These are phyloP conservation scores for Sarcophaga carnaria DNA, from an alignment of 2,888 invertebrate species.

Conservation along the genomic window DNA sequence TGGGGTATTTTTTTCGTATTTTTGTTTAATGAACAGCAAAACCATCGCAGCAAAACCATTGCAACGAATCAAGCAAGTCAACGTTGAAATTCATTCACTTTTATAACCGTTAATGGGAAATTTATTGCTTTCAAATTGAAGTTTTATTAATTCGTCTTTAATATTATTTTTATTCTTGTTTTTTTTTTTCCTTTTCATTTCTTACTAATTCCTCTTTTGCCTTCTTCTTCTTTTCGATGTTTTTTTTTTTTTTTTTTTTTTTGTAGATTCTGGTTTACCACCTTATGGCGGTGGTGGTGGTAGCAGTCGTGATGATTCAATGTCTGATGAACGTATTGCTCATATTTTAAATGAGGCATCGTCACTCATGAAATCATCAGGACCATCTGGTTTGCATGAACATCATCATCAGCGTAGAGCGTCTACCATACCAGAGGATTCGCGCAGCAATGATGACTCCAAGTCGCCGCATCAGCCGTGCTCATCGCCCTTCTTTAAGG, in stretches of 20 bases:
- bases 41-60: no score
- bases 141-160: conserved; percentile 32
- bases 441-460: conserved; percentile 91
- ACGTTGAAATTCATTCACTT: conserved; percentile 34
- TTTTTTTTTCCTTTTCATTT: not conserved
- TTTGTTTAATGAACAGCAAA: not conserved
- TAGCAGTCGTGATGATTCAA: conserved; percentile 88
- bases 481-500: conserved; percentile 92
- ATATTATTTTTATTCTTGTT: not conserved
- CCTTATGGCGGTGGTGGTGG: conserved; percentile 89
- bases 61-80: not conserved
- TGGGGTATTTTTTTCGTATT: not conserved
- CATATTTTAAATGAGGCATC: conserved; percentile 97
- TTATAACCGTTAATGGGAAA: conserved; percentile 78
- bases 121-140: conserved; percentile 71
- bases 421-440: conserved; percentile 84
- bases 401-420: conserved; percentile 78
- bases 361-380: conserved; percentile 89
- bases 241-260: conserved; percentile 25
- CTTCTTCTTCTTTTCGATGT: not conserved
- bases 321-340: conserved; percentile 95
- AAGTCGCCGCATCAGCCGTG: conserved; percentile 91
- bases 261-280: conserved; percentile 88
- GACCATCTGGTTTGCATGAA: conserved; percentile 82
- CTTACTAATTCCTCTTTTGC: conserved; percentile 28